Conservation (phyloP, 2,113 vertebrate species). For the Nestor notabilis region DNA sequence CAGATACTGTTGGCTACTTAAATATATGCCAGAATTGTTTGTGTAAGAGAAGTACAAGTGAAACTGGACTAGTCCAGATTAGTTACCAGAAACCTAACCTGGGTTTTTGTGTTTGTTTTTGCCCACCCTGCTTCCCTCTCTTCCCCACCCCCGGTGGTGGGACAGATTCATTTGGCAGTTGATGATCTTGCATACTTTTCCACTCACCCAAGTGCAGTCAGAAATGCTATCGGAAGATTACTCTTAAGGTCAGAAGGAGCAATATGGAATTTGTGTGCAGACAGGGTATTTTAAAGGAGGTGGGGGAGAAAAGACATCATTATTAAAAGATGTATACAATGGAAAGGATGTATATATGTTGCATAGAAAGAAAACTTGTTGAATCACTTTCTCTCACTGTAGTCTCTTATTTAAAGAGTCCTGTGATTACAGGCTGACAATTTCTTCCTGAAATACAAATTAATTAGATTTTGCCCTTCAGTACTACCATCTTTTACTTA, state of each 20-base stretch:
- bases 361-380: background rate
- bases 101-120: background rate
- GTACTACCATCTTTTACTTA: background rate
- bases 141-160: background rate
- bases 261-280: background rate
- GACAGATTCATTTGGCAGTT: background rate
- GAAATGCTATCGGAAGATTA: background rate
- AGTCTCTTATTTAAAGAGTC: background rate
- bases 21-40: background rate
- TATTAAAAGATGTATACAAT: background rate
- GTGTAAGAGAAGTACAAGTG: background rate
- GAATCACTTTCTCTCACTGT: background rate
- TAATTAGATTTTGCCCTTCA: background rate
- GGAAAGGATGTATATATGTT: accelerated
- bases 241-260: background rate
- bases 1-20: background rate
- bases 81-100: background rate
- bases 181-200: background rate
- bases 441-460: background rate
- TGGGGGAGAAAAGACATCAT: background rate
- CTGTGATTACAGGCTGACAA: background rate
- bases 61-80: background rate
- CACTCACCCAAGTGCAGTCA: background rate
- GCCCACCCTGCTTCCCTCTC: background rate
- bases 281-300: background rate